A percentile compares a stretch with the other conserved stretches of the same genome.
phyloP scores from a whole-genome alignment of 2,113 vertebrate species.

The Apodemus sylvaticus region DNA sequence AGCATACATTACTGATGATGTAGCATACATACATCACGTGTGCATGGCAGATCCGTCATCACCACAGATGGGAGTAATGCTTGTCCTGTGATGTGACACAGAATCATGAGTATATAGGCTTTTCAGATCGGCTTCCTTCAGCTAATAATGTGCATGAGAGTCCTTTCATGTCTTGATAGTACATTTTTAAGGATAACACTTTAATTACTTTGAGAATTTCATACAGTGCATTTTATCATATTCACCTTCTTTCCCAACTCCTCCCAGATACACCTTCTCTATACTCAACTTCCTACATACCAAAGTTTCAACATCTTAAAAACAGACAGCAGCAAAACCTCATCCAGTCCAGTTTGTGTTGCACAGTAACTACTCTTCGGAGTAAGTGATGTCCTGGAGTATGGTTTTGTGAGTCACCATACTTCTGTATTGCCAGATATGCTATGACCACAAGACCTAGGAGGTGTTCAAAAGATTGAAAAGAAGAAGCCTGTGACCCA shows the following conservation, averaged over 20 bases:
- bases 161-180: not conserved
- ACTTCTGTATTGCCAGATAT: not conserved
- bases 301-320: not conserved
- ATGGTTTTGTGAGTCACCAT: not conserved
- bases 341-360: not conserved
- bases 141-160: not conserved
- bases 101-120: not conserved
- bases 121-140: not conserved
- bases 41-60: not conserved
- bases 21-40: too few species aligned
- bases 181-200: not conserved
- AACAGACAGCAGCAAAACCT: not conserved
- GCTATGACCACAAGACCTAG: not conserved
- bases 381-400: not conserved
- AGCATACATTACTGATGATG: too few species aligned
- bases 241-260: not conserved
- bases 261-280: not conserved
- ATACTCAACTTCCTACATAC: not conserved
- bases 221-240: not conserved
- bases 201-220: not conserved
- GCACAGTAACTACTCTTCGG: not conserved
- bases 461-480: not conserved
- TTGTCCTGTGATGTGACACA: not conserved
- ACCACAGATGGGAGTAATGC: not conserved
- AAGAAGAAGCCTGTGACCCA: not conserved